These are phyloP conservation scores for Emmelina monodactyla DNA, from an alignment of 2,888 invertebrate genomes.

Conservation along the genomic window DNA sequence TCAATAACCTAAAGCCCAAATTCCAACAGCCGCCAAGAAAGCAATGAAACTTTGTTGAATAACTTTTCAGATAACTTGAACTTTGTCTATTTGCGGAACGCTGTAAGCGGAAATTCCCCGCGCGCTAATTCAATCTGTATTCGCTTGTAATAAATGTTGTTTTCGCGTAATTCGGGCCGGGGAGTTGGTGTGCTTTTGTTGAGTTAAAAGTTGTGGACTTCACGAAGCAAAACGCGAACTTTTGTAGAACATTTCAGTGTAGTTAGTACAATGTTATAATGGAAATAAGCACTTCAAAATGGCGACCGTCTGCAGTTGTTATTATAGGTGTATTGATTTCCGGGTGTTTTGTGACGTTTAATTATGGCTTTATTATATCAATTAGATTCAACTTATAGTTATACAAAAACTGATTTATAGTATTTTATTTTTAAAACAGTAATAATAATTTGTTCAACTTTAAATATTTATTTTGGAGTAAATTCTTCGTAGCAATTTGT, in stretches of 20 bases:
- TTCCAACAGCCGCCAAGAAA: conserved; percentile 47
- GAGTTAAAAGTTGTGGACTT: conserved; percentile 62
- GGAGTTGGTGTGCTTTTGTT: conserved; percentile 47
- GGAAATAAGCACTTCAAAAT: conserved; percentile 67
- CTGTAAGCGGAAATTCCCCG: conserved; percentile 57
- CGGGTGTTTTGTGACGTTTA: background rate
- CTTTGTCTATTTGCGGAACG: conserved; percentile 60
- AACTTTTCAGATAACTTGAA: conserved; percentile 68
- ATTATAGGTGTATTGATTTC: conserved; percentile 29
- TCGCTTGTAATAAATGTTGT: conserved; percentile 63
- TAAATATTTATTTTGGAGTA: no score
- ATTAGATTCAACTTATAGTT: no score
- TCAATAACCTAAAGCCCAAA: conserved; percentile 39
- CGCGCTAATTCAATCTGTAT: conserved; percentile 62
- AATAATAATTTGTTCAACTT: no score
- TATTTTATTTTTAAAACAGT: no score
- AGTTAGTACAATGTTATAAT: conserved; percentile 68
- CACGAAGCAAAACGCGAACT: conserved; percentile 67
- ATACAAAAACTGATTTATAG: no score
- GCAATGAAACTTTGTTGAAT: conserved; percentile 68
- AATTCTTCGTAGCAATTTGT: no score
- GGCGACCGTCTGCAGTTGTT: conserved; percentile 59
- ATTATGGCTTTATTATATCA: no score
- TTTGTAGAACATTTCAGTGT: conserved; percentile 67
- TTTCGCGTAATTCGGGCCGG: conserved; percentile 59